phyloP scores from a whole-genome alignment of 2,113 vertebrate genomes.

The Peromyscus maniculatus region DNA sequence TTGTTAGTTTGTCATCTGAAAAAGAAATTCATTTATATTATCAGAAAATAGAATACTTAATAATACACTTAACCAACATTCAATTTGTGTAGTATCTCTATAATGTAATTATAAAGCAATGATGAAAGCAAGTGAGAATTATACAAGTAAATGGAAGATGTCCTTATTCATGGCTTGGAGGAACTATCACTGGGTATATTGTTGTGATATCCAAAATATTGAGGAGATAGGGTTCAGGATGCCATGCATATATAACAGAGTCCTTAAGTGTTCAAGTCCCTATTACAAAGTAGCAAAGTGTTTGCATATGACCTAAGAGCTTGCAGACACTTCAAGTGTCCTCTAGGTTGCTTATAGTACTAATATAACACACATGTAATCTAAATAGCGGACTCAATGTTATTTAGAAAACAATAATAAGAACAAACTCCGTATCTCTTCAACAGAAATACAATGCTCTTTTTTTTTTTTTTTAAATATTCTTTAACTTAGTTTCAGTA shows the following conservation, averaged over 20 bases:
- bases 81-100: background rate
- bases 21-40: background rate
- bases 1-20: background rate
- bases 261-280: background rate
- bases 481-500: background rate
- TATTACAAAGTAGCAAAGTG: background rate
- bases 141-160: background rate
- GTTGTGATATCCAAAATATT: background rate
- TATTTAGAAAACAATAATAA: background rate
- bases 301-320: background rate
- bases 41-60: background rate
- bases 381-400: accelerated
- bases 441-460: background rate
- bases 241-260: background rate
- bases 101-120: background rate
- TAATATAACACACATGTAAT: background rate
- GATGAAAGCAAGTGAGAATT: background rate
- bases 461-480: background rate
- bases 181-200: background rate
- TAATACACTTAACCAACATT: background rate
- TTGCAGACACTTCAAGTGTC: background rate
- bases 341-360: background rate
- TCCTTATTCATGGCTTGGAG: background rate
- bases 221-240: background rate
- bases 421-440: background rate